These are phyloP conservation scores for Salarias fasciatus DNA, from an alignment of 2,797 vertebrate genomes.

Conservation along the genomic window DNA sequence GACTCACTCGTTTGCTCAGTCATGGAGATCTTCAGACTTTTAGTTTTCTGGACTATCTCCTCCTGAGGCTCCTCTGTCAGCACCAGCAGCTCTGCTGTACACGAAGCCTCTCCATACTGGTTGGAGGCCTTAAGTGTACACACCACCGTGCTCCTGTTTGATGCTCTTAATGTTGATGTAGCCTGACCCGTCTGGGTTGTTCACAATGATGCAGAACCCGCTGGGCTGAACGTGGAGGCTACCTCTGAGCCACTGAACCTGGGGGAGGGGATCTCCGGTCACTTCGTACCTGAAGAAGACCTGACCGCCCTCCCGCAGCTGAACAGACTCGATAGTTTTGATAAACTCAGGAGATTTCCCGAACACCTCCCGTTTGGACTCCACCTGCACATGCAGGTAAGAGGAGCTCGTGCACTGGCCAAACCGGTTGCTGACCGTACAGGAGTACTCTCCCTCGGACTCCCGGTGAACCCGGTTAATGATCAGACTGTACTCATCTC, in stretches of 20 bases:
- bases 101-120: conserved; percentile 81
- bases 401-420: conserved; percentile 84
- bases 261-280: conserved; percentile 83
- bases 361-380: conserved; percentile 28
- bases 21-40: conserved; percentile 76
- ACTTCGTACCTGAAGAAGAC: conserved; percentile 85
- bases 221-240: conserved; percentile 74
- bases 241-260: conserved; percentile 87
- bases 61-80: conserved; percentile 65
- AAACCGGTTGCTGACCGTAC: conserved; percentile 84
- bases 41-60: conserved; percentile 60
- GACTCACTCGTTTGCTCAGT: conserved; percentile 76
- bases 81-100: conserved; percentile 85
- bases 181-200: conserved; percentile 85
- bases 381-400: conserved; percentile 81
- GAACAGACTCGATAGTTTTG: conserved; percentile 73
- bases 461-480: conserved; percentile 80
- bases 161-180: conserved; percentile 81
- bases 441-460: conserved; percentile 87
- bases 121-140: conserved; percentile 85
- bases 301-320: conserved; percentile 71
- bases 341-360: conserved; percentile 81
- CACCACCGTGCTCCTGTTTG: conserved; percentile 79
- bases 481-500: conserved; percentile 85
- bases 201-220: conserved; percentile 70